Conservation (phyloP, 2,888 invertebrate species). For the Caenorhabditis sinica region DNA sequence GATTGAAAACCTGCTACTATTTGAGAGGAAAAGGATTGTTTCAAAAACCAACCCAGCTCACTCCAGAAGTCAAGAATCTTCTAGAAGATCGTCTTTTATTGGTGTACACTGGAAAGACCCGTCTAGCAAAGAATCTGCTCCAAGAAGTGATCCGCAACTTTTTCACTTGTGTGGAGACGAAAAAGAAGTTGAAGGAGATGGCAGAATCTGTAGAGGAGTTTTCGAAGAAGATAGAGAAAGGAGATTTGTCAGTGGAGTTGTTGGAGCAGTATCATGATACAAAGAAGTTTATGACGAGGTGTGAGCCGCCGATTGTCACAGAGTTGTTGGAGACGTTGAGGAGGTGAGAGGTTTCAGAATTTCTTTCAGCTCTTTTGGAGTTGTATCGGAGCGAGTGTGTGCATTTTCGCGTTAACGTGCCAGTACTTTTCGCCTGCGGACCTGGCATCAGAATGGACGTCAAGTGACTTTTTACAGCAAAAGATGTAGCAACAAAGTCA, state of each 20-base stretch:
- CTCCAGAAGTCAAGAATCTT: slow-evolving; percentile 76
- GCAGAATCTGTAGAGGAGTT: slow-evolving; percentile 58
- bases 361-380: background rate
- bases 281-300: slow-evolving; percentile 77
- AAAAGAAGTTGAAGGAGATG: slow-evolving; percentile 41
- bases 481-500: too few species aligned
- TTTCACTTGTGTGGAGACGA: slow-evolving; percentile 63
- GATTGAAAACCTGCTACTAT: slow-evolving; percentile 84
- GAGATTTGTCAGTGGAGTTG: slow-evolving; percentile 67
- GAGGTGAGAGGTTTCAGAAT: slow-evolving; percentile 12
- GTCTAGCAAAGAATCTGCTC: slow-evolving; percentile 86
- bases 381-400: too few species aligned
- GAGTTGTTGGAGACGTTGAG: slow-evolving; percentile 64
- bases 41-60: slow-evolving; percentile 81
- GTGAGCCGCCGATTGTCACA: slow-evolving; percentile 73
- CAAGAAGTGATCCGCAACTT: slow-evolving; percentile 82
- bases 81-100: slow-evolving; percentile 85
- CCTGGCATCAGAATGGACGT: too few species aligned
- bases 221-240: slow-evolving; percentile 55
- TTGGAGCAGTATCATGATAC: slow-evolving; percentile 71
- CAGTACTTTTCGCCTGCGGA: too few species aligned
- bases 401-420: too few species aligned
- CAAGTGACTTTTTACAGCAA: too few species aligned
- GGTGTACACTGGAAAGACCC: slow-evolving; percentile 86
- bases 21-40: slow-evolving; percentile 74